phyloP scores from a whole-genome alignment of 2,113 vertebrate genomes.

The Colossoma macropomum region DNA sequence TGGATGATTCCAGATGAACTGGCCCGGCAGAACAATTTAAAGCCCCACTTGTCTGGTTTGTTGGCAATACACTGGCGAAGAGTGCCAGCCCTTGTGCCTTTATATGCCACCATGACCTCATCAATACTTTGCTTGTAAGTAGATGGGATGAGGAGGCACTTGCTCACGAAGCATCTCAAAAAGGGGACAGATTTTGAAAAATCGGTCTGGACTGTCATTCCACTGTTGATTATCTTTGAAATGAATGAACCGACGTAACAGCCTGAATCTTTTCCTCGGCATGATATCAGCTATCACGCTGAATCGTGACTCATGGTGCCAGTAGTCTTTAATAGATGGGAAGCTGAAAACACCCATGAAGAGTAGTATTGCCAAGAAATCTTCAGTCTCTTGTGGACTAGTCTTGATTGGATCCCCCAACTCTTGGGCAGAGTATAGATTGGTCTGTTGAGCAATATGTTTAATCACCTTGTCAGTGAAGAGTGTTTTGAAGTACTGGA shows the following conservation, averaged over 20 bases:
- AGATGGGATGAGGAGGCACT: constrained; percentile 47
- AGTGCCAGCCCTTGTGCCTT: constrained; percentile 23
- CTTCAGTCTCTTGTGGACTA: constrained; percentile 48
- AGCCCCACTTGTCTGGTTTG: constrained; percentile 39
- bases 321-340: constrained; percentile 43
- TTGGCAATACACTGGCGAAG: constrained; percentile 30
- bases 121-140: constrained; percentile 43
- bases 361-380: constrained; percentile 11
- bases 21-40: constrained; percentile 36
- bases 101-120: constrained; percentile 51
- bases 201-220: neutral
- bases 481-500: too few species aligned
- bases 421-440: too few species aligned
- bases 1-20: constrained; percentile 50
- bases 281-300: constrained; percentile 46
- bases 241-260: constrained; percentile 29
- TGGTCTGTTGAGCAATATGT: too few species aligned
- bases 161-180: constrained; percentile 29
- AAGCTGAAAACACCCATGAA: constrained; percentile 34
- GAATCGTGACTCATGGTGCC: constrained; percentile 36
- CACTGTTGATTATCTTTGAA: constrained; percentile 48
- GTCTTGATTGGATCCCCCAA: too few species aligned
- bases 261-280: constrained; percentile 26
- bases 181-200: too few species aligned
- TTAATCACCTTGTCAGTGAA: too few species aligned